Percentiles rank a stretch among this genome's conserved stretches.
Evolutionary conservation across 2,888 invertebrate genomes (phyloP).

Genomic region (Prionchulus punctatus): DNA sequence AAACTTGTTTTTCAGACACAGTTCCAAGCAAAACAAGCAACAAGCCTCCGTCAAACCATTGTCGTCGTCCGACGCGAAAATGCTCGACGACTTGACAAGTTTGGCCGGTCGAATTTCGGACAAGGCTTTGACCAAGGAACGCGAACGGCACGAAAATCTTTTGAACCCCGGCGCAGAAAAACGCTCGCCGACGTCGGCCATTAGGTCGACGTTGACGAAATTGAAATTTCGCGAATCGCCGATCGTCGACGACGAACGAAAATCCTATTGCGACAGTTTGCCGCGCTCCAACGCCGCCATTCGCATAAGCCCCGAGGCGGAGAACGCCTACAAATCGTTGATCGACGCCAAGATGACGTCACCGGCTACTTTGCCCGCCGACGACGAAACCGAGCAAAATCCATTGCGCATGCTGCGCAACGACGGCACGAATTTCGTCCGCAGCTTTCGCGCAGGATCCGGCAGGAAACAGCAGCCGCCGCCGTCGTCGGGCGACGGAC

Average conservation of each 20-base stretch:
- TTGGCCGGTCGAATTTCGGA: constrained; percentile 46
- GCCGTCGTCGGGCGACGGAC: not conserved
- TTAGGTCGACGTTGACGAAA: not conserved
- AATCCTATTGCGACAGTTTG: not conserved
- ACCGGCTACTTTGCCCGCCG: not conserved
- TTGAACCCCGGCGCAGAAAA: not conserved
- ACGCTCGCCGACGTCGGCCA: not conserved
- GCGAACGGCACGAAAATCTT: not conserved
- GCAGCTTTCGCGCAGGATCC: constrained; percentile 5
- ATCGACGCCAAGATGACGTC: constrained; percentile 42
- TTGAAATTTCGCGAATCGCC: too few species aligned
- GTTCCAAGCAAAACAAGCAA: too few species aligned
- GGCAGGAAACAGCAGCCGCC: constrained; percentile 1
- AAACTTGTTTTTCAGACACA: too few species aligned
- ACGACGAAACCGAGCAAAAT: constrained; percentile 9
- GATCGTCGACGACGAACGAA: too few species aligned
- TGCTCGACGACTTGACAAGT: constrained; percentile 46
- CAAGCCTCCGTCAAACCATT: constrained; percentile 58
- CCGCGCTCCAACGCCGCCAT: not conserved
- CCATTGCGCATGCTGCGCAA: constrained; percentile 8
- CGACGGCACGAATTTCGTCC: constrained; percentile 9
- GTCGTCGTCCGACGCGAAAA: constrained; percentile 76
- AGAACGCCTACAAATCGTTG: constrained; percentile 75
- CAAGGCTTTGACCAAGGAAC: constrained; percentile 77
- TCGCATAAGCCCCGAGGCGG: constrained; percentile 47